phyloP scores from a whole-genome alignment of 2,888 invertebrate species.

The Pilophorus perplexus region DNA sequence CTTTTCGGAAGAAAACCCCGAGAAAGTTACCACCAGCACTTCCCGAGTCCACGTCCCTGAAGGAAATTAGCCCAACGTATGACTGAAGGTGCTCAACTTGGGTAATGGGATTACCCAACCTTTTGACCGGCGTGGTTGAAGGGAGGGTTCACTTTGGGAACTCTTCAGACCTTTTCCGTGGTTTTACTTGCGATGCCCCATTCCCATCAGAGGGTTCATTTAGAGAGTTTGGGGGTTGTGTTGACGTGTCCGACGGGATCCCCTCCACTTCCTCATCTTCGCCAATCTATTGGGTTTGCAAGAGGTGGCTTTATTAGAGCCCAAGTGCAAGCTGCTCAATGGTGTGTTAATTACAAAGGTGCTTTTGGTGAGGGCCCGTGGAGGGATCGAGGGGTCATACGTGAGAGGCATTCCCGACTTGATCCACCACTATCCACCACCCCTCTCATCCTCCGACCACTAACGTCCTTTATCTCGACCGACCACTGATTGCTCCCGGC shows the following conservation, averaged over 20 bases:
- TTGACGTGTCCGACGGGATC: constrained; percentile 33
- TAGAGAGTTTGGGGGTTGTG: constrained; percentile 28
- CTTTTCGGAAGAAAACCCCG: neutral
- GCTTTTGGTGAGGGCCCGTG: constrained; percentile 10
- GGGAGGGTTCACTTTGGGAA: neutral
- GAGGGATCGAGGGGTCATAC: constrained; percentile 6
- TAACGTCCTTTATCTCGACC: constrained; percentile 23
- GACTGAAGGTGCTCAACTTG: constrained; percentile 20
- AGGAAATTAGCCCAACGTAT: constrained; percentile 32
- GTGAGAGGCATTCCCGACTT: constrained; percentile 36
- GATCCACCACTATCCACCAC: constrained; percentile 1
- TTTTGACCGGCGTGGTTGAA: constrained; percentile 4
- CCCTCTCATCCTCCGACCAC: neutral
- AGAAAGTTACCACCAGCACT: constrained; percentile 25
- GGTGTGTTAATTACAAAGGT: constrained; percentile 39
- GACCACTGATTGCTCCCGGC: constrained; percentile 36
- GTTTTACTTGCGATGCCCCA: neutral
- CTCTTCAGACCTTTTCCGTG: neutral
- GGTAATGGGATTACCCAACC: constrained; percentile 33
- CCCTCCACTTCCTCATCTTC: neutral
- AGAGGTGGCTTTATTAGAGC: constrained; percentile 40
- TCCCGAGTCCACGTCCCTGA: constrained; percentile 28
- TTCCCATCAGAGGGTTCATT: constrained; percentile 19
- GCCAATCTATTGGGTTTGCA: constrained; percentile 34
- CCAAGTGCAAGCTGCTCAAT: constrained; percentile 35